Conservation (phyloP, 1,140 invertebrate genomes). For the Drosophila saltans region DNA sequence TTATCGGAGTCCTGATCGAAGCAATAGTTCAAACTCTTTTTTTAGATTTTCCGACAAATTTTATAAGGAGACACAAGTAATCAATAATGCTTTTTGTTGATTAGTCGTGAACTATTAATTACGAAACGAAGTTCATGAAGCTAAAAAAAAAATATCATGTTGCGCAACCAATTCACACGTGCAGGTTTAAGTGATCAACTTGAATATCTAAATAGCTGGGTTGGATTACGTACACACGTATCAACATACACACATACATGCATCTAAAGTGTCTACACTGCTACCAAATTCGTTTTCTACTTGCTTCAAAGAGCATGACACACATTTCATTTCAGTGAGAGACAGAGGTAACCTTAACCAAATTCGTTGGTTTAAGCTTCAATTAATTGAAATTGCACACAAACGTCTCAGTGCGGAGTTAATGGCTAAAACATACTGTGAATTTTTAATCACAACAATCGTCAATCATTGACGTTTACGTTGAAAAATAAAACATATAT, state of each 20-base stretch:
- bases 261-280: background rate
- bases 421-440: conserved; percentile 3
- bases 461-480: background rate
- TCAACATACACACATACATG: conserved; percentile 8
- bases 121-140: conserved; percentile 2
- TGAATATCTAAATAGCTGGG: background rate
- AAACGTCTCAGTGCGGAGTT: background rate
- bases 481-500: background rate
- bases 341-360: conserved; percentile 5
- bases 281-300: conserved; percentile 9
- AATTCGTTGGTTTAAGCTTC: conserved; percentile 7
- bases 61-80: no score
- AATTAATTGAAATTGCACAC: conserved; percentile 25
- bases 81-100: conserved; percentile 1
- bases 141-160: background rate
- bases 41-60: no score
- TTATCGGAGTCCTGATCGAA: no score
- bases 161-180: conserved; percentile 24
- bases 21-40: no score
- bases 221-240: background rate
- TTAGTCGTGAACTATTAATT: conserved; percentile 20
- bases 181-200: conserved; percentile 6
- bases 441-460: conserved; percentile 21
- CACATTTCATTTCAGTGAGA: conserved; percentile 16
- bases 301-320: conserved; percentile 7